Percentiles rank a stretch among this genome's conserved stretches.
These are phyloP conservation scores for Drosophila koepferae DNA, from an alignment of 2,888 invertebrate genomes.

Conservation along the genomic window DNA sequence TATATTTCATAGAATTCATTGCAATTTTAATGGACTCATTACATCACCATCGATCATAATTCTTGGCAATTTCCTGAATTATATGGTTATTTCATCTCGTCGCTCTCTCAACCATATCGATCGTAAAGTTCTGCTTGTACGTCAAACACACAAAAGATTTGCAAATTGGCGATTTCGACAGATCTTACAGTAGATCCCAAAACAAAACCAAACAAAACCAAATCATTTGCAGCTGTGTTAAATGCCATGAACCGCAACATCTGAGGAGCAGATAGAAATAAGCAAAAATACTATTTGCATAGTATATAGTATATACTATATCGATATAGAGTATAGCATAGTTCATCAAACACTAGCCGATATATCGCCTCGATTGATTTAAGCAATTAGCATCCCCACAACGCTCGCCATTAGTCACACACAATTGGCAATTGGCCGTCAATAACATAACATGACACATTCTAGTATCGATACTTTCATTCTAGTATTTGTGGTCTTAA, in stretches of 20 bases:
- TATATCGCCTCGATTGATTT: slow-evolving; percentile 45
- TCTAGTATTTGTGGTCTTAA: slow-evolving; percentile 41
- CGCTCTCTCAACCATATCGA: slow-evolving; percentile 4
- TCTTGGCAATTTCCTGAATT: neutral
- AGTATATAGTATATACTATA: neutral
- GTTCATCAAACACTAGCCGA: neutral
- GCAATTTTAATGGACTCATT: neutral
- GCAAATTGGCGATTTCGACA: slow-evolving; percentile 41
- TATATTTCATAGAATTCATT: too few relatives aligned
- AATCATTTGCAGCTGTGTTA: slow-evolving; percentile 33
- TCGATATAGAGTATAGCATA: slow-evolving; percentile 8
- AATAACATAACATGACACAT: slow-evolving; percentile 39
- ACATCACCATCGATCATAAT: neutral
- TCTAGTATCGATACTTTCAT: slow-evolving; percentile 28
- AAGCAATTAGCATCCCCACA: slow-evolving; percentile 68
- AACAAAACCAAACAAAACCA: neutral
- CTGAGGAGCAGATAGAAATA: slow-evolving; percentile 11
- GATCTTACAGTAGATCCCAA: slow-evolving; percentile 17
- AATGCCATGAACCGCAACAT: slow-evolving; percentile 48
- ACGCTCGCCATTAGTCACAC: slow-evolving; percentile 63
- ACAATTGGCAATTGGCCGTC: slow-evolving; percentile 57
- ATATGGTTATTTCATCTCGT: neutral
- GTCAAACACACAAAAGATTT: slow-evolving; percentile 38
- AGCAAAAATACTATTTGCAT: slow-evolving; percentile 20
- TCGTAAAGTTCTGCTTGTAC: slow-evolving; percentile 2